Base-by-base conservation (phyloP, 2,113 vertebrate species). In the Microcebus tavaratra region DNA sequence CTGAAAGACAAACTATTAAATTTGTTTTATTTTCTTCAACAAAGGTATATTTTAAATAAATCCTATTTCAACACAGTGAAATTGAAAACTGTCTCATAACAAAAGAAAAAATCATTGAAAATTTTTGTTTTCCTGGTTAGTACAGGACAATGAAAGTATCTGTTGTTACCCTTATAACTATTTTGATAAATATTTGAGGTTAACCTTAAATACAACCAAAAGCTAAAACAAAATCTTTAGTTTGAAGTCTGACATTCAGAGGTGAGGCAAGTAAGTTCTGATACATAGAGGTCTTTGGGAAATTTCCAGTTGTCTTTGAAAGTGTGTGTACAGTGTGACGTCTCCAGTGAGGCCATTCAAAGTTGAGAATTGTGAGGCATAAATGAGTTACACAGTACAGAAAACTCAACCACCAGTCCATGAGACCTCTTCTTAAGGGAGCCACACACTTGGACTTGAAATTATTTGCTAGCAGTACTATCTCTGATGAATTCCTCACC, bases 1-100 rank as follows among this genome's bases (percentile, higher is more conserved):
- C 98, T 98, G 98, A 98, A 98, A 99, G 98, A 98, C 98, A 99
- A 99, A 99, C 98, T 95, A 98, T 98, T 95, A 96, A 93, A 4
- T 89, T 97, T 75, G 92, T 85, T 70, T 95, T 97, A 98, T 98
- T 57, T 98, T 98, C 97, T 98, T 97, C 72, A 97, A 96, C 96
- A 94, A 85, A 11, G 94, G 90, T 97, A 86, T 98, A 97, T 97
- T 98, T 98, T 98, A 97, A 98, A 97, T 92, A 98, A 97, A 96
- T 97, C 98, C 98, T 98, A 94, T 97, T 97, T 98, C 90, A 55
- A 97, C 95, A 98, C 96, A 21, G 55, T 13, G 42, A 94, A 83
- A 97, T 97, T 97, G 91, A 95, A 97, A 98, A 91, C 91, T 97
- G 87, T 97, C 97, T 98, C 31, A 55, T 48, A 97, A 90, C 95